A percentile compares a stretch with the other conserved stretches of the same genome.
These are phyloP conservation scores for Limnephilus lunatus DNA, from an alignment of 2,888 invertebrate genomes.

Conservation along the genomic window DNA sequence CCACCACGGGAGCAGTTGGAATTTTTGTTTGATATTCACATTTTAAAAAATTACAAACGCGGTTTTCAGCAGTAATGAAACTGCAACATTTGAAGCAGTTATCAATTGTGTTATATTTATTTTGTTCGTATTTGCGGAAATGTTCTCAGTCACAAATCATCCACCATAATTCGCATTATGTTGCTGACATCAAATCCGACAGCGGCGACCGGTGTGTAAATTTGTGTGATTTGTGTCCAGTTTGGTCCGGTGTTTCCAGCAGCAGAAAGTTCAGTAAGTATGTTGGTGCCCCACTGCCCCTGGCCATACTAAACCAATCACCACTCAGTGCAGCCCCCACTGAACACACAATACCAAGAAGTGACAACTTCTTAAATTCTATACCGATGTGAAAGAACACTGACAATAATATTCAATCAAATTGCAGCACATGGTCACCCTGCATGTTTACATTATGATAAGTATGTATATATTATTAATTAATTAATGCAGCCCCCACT, in stretches of 20 bases:
- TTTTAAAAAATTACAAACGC: too few species aligned
- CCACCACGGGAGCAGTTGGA: too few species aligned
- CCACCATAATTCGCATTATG: too few species aligned
- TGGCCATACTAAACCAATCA: background rate
- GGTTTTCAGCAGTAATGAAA: background rate
- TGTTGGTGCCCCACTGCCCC: slow-evolving; percentile 30
- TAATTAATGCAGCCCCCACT: background rate
- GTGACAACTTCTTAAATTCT: background rate
- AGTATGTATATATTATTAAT: too few species aligned
- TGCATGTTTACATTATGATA: too few species aligned
- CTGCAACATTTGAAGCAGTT: background rate
- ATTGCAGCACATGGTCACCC: too few species aligned
- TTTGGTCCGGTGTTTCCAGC: background rate
- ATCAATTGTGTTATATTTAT: background rate
- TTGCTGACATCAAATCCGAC: background rate
- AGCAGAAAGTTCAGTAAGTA: background rate
- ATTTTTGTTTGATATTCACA: too few species aligned
- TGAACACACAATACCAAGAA: background rate
- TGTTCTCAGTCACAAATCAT: background rate
- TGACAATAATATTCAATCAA: background rate
- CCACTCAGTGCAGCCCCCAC: background rate
- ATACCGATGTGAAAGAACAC: too few species aligned
- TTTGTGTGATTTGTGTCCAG: slow-evolving; percentile 9
- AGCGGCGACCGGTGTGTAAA: background rate
- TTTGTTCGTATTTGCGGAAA: background rate